Percentiles rank a stretch among this genome's conserved stretches.
Evolutionary conservation across 2,797 vertebrate genomes (phyloP).

Genomic region (Arnoldichthys spilopterus): DNA sequence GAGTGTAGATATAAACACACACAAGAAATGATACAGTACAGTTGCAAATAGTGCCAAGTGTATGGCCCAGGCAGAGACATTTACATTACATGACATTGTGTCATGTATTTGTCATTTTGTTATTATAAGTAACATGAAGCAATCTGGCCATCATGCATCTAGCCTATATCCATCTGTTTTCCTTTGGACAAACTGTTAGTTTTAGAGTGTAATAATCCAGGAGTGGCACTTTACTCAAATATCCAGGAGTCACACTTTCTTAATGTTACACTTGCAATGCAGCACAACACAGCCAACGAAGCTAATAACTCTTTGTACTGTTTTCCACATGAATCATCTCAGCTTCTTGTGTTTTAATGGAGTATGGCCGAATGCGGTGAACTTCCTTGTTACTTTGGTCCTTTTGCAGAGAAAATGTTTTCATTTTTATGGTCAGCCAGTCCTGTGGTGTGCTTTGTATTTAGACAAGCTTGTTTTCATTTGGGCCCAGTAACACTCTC

Average conservation of each 20-base stretch:
- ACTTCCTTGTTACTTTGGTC: constrained; percentile 6
- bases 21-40: too few species aligned
- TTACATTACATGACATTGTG: too few species aligned
- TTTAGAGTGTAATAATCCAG: too few species aligned
- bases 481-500: neutral
- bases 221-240: too few species aligned
- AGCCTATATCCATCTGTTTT: too few species aligned
- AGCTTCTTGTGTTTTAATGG: constrained; percentile 10
- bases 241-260: neutral
- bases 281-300: neutral
- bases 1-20: too few species aligned
- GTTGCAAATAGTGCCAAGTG: too few species aligned
- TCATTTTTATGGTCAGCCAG: constrained; percentile 5
- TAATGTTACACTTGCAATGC: neutral
- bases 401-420: constrained; percentile 25
- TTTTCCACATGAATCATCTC: neutral
- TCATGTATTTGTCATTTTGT: too few species aligned
- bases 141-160: too few species aligned
- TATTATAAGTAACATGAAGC: too few species aligned
- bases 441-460: constrained; percentile 3
- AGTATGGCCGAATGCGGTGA: constrained; percentile 8
- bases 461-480: constrained; percentile 28
- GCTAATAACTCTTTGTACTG: neutral
- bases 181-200: too few species aligned
- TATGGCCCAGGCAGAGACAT: too few species aligned